Evolutionary conservation across 2,888 invertebrate species (phyloP).

Genomic region (Eupithecia centaureata): DNA sequence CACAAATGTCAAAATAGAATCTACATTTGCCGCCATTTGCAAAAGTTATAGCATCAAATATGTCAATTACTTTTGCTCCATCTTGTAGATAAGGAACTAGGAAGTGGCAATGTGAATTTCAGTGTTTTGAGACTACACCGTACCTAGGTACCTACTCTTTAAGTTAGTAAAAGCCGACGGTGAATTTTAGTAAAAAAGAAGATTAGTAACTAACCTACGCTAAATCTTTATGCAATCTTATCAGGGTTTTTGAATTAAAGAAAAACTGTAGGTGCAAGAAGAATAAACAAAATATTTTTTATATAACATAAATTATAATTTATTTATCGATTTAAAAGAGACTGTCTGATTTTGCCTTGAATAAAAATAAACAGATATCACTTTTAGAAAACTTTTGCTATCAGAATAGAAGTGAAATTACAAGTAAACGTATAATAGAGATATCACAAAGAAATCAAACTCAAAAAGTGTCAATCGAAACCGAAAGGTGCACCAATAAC

Average conservation of each 20-base stretch:
- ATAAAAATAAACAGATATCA: neutral
- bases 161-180: too few species aligned
- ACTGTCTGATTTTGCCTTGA: neutral
- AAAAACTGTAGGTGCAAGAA: neutral
- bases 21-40: too few species aligned
- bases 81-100: too few species aligned
- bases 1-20: too few species aligned
- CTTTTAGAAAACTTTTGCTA: neutral
- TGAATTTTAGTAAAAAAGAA: neutral
- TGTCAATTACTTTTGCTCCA: too few species aligned
- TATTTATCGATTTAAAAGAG: too few species aligned
- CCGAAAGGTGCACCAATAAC: slow-evolving; percentile 36
- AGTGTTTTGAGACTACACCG: neutral
- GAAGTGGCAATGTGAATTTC: neutral
- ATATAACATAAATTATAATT: too few species aligned
- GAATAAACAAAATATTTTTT: too few species aligned
- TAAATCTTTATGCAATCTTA: neutral
- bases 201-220: neutral
- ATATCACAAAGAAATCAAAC: neutral
- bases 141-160: neutral
- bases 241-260: neutral
- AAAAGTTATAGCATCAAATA: neutral
- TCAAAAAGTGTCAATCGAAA: slow-evolving; percentile 29
- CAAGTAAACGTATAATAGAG: neutral
- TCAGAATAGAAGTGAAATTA: neutral